A percentile compares a stretch with the other conserved stretches of the same genome.
phyloP scores from a whole-genome alignment of 2,113 vertebrate species.

The Onychostruthus taczanowskii region DNA sequence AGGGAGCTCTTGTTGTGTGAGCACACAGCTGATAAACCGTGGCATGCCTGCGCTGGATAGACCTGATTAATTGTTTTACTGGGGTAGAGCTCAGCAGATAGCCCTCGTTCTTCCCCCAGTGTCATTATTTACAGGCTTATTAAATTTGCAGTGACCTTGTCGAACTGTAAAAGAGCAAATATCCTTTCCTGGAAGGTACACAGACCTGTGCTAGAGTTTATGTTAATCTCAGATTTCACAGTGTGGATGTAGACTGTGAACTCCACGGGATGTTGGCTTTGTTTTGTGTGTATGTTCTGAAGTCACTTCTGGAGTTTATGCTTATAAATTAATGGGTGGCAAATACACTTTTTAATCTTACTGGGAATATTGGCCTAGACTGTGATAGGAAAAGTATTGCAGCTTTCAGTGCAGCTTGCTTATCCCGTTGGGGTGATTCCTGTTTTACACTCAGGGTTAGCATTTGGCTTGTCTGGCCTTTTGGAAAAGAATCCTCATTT shows the following conservation, averaged over 20 bases:
- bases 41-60: not conserved
- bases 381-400: not conserved
- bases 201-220: not conserved
- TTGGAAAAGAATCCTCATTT: not conserved
- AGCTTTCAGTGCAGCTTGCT: not conserved
- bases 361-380: not conserved
- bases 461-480: not conserved
- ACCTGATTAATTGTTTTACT: not conserved
- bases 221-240: not conserved
- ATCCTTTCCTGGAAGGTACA: not conserved
- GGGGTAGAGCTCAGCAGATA: not conserved
- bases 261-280: not conserved
- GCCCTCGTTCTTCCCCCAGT: not conserved
- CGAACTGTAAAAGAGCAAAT: not conserved
- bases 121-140: not conserved
- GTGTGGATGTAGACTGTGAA: not conserved
- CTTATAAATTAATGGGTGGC: not conserved
- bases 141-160: not conserved
- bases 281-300: not conserved
- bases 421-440: not conserved
- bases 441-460: not conserved
- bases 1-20: not conserved
- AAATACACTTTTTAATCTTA: not conserved
- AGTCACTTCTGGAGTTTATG: not conserved
- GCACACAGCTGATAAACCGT: not conserved